Evolutionary conservation across 2,113 vertebrate genomes (phyloP), one percentile per base, ranked within the genome.

Genomic region (Zosterops pallidus): DNA sequence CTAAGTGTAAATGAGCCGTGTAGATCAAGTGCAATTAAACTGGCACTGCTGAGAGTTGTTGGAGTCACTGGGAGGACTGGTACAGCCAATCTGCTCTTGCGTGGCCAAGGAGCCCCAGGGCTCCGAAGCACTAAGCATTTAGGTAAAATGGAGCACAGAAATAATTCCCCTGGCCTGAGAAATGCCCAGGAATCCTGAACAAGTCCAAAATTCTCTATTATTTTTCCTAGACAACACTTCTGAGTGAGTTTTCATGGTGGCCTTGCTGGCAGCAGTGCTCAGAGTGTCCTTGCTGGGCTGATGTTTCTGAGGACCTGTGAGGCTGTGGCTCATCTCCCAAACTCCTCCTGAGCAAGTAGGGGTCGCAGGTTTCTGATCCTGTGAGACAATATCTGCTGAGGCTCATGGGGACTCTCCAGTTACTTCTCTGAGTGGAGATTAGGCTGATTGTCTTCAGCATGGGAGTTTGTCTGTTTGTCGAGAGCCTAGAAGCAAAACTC

Each of bases 231-330:
- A 50, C 10, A 18, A 11, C 7, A 39, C 3, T 65, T 87, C 33
- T 47, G 47, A 56, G 24, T 28, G 33, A 35, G 5, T 87, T 91
- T 79, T 60, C 53, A 9, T 28, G 29, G 39, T 52, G 23, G 44
- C 7, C 12, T 75, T 68, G 15, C 5, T n/a, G 0, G 0, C 35
- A 79, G n/a, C 18, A 25, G 33, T 42, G 29, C 28, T 62, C 21
- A 22, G 41, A 69, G 23, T 20, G 23, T 60, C 12, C 20, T 63
- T 65, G 26, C 17, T 47, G 57, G 29, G 11, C 39, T 92, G 78
- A 71, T 8, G 21, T 29, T 85, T 79, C 10, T 29, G 42, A 28
- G 55, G 9, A 62, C 22, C 7, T 57, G 7, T 65, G 28, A 24
- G 12, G 8, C 22, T 83, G 14, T 74, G 26, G 23, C 28, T 67